A percentile compares a stretch with the other conserved stretches of the same genome.
Evolutionary conservation across 2,888 invertebrate species (phyloP).

Genomic region (Leptura quadrifasciata): DNA sequence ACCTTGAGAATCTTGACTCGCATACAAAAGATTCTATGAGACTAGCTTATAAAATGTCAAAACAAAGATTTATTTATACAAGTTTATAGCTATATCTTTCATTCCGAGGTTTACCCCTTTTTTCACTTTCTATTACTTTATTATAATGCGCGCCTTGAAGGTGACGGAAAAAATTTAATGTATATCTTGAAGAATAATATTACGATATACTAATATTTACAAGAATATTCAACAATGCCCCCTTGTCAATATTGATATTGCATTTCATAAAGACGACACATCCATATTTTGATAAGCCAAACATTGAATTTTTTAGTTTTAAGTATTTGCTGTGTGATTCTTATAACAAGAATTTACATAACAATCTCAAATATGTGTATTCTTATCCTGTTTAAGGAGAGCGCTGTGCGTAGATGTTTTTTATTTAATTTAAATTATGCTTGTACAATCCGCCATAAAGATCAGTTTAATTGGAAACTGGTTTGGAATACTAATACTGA

Average conservation of each 20-base stretch:
- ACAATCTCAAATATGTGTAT: constrained; percentile 7
- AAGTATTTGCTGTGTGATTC: constrained; percentile 24
- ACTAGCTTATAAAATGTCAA: too few species aligned
- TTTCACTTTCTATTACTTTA: too few species aligned
- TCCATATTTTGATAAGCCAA: constrained; percentile 12
- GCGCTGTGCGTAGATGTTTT: constrained; percentile 25
- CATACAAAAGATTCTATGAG: too few species aligned
- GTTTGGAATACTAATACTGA: background rate
- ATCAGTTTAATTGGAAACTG: constrained; percentile 11
- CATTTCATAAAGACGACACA: constrained; percentile 5
- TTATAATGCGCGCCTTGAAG: background rate
- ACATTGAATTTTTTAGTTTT: background rate
- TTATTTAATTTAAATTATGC: constrained; percentile 10
- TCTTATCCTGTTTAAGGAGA: constrained; percentile 16
- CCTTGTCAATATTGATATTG: constrained; percentile 11
- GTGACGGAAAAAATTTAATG: background rate
- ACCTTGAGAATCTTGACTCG: too few species aligned
- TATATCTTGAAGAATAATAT: background rate
- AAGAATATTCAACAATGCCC: background rate
- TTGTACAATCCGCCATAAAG: background rate
- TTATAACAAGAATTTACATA: constrained; percentile 14
- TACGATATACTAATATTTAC: background rate
- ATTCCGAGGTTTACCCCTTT: too few species aligned
- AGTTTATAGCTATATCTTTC: too few species aligned
- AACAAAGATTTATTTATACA: too few species aligned